Base-by-base conservation (phyloP, 2,113 vertebrate species). In the Tretioscincus oriximinensis region DNA sequence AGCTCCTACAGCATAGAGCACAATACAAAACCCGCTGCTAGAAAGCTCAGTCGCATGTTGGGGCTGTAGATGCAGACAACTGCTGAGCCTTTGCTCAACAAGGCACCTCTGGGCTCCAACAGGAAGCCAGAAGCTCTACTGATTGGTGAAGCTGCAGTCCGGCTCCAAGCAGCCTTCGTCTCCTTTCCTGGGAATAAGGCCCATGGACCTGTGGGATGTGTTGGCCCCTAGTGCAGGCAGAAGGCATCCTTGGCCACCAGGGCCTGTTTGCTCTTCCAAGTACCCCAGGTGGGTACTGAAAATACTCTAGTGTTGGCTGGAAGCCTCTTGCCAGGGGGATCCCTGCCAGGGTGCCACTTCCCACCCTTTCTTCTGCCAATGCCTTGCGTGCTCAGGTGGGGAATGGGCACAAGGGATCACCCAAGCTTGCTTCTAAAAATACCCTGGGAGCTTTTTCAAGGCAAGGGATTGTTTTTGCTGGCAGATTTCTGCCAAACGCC, bases 391-490 rank as follows among this genome's bases (percentile, higher is more conserved):
- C 86, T 80, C 85, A 81, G 84, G 90, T 87, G 88, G 86, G 61
- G 80, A 86, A 9, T 26, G 66, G 49, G 64, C 78, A 88, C 82
- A 72, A 90, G 68, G 69, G 69, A 79, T 60, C 83, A 54, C 81
- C 35, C 74, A 61, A 20, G 29, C 86, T 86, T 81, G 61, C 83
- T 88, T 93, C 87, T 88, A 88, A 84, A 91, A 84, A 31, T 6
- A 31, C 47, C 84, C 83, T 92, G 88, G 83, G 90, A 90, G 84
- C 65, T 81, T 86, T 18, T 87, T 89, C 85, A 86, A 76, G n/a
- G 69, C 54, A 67, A 83, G 82, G 82, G 63, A 91, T 93, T 92
- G 75, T 91, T 91, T 94, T 90, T 89, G 90, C 77, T 89, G 87
- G 80, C 24, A 3, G 68, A 41, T 88, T 93, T 93, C 92, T 90